Conservation (phyloP, 2,888 invertebrate species). For the Pachycephus smyrnensis region DNA sequence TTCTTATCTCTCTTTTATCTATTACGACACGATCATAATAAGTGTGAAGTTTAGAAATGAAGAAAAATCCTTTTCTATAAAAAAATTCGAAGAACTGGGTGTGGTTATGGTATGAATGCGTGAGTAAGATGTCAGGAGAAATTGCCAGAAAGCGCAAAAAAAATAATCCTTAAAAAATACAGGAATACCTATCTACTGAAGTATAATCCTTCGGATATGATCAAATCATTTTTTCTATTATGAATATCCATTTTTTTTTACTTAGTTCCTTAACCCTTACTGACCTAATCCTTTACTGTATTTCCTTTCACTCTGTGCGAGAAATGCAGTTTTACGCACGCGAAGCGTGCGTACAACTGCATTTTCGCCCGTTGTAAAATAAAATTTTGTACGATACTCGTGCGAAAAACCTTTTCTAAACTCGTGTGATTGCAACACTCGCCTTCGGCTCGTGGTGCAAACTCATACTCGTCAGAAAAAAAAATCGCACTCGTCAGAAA, state of each 20-base stretch:
- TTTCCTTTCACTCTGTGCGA: too few relatives aligned
- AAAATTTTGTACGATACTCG: too few relatives aligned
- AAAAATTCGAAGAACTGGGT: background rate
- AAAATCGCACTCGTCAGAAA: too few relatives aligned
- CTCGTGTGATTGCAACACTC: too few relatives aligned
- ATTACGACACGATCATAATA: background rate
- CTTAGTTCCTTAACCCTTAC: background rate
- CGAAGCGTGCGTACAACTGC: too few relatives aligned
- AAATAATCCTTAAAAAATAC: background rate
- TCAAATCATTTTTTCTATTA: background rate
- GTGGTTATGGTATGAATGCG: background rate
- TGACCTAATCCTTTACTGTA: background rate
- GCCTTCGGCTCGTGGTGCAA: too few relatives aligned
- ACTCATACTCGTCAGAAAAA: too few relatives aligned
- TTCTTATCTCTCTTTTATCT: background rate
- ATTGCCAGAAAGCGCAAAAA: background rate
- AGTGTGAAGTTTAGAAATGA: background rate
- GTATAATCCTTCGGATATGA: background rate
- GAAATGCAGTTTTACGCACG: too few relatives aligned
- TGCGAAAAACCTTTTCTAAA: too few relatives aligned
- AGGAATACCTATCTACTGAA: background rate
- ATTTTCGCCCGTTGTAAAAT: too few relatives aligned
- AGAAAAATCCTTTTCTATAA: background rate
- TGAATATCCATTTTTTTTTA: background rate
- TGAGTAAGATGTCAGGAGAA: background rate